Evolutionary conservation across 2,888 invertebrate species (phyloP), one percentile per base, ranked within the genome.

Genomic region (Drosophila borealis): DNA sequence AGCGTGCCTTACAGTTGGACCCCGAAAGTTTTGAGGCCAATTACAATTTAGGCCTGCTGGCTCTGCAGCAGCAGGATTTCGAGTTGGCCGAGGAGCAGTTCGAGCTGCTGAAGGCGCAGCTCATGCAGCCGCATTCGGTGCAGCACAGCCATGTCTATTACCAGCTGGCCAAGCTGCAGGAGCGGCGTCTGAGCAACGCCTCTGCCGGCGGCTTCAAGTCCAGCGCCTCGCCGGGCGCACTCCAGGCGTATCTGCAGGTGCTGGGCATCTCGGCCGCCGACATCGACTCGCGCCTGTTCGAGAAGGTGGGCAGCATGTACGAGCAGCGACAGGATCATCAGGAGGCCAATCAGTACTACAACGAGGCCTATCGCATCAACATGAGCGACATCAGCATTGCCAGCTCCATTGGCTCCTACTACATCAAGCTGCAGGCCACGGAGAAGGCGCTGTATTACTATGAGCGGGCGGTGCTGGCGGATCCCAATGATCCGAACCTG

Each of bases 241-340:
- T 94, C 5, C 95, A 95, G 90, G 94, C 94, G 81, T 95, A 94
- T 77, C 91, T 97, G 84, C 97, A 97, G 91, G 93, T 98, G 4
- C 93, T 97, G 67, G 96, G 97, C 37, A 94, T 97, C 57, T 95
- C 96, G 21, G 96, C 98, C 0, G 96, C 98, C 1, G 91, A 92
- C 19, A 96, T 97, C 83, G 99, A 99, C 92, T 96, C 98, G 0
- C 96, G 96, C 42, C 95, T 98, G 50, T 94, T 98, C 50, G 96
- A 97, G 85, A 97, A 97, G 90, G 94, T 99, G 60, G 99, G 98
- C 0, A 95, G 97, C 88, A 94, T 99, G 86, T 98, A 97, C 91
- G 98, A 98, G 88, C 95, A 95, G 66, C 95, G 97, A 88, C 98
- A 97, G 2, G 99, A 99, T 92, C 96, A 97, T 79, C 97, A 97